These are phyloP conservation scores for Gobiocypris rarus DNA, from an alignment of 2,113 vertebrate species.

Conservation along the genomic window DNA sequence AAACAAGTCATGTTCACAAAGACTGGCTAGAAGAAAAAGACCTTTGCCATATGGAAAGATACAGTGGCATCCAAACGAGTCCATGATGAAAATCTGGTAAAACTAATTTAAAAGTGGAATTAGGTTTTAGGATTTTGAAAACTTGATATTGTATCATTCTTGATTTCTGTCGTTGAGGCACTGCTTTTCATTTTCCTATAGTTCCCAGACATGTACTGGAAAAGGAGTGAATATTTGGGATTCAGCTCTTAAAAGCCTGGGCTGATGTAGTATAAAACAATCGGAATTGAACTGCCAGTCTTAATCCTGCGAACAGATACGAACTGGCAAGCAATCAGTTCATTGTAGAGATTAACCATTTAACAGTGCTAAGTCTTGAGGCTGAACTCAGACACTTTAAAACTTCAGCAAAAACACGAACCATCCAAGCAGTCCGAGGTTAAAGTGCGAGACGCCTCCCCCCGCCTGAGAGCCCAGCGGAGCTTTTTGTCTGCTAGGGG, in stretches of 20 bases:
- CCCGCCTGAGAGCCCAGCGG: neutral
- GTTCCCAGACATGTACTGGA: neutral
- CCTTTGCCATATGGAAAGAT: neutral
- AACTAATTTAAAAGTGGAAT: neutral
- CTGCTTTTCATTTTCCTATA: neutral
- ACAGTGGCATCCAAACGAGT: neutral
- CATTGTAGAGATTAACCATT: conserved; percentile 25
- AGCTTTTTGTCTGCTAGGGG: conserved; percentile 3
- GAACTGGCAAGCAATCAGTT: conserved; percentile 24
- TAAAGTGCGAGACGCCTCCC: neutral
- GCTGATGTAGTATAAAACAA: neutral
- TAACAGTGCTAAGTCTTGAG: neutral
- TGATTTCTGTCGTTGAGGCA: neutral
- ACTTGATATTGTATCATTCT: neutral
- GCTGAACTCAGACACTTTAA: neutral
- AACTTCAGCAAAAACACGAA: neutral
- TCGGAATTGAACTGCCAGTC: conserved; percentile 37
- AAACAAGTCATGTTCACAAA: neutral
- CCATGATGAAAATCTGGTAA: neutral
- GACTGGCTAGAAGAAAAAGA: neutral
- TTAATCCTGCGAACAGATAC: conserved; percentile 24
- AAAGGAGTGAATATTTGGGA: conserved; percentile 5
- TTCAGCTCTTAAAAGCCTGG: neutral
- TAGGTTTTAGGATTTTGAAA: neutral
- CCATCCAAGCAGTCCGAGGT: neutral